Evolutionary conservation across 2,888 invertebrate genomes (phyloP).

Genomic region (Cephus pulcher): DNA sequence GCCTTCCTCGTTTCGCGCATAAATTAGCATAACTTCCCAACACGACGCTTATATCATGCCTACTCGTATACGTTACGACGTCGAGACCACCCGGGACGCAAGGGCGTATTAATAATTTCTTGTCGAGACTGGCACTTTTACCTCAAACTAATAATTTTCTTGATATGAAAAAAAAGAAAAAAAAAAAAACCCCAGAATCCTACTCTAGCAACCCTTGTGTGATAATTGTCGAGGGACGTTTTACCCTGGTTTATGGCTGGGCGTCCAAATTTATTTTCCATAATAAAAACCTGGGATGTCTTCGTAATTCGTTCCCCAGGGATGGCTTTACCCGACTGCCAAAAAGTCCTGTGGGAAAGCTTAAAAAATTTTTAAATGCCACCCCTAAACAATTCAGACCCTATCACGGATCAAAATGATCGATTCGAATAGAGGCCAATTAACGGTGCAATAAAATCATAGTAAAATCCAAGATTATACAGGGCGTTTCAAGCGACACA

Average conservation of each 20-base stretch:
- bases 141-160: background rate
- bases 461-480: background rate
- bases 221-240: background rate
- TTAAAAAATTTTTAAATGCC: background rate
- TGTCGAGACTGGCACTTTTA: background rate
- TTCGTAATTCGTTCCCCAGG: background rate
- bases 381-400: background rate
- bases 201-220: background rate
- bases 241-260: background rate
- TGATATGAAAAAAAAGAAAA: background rate
- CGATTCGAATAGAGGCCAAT: background rate
- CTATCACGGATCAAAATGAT: background rate
- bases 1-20: slow-evolving; percentile 41
- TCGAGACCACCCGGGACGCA: background rate
- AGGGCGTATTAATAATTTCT: background rate
- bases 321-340: background rate
- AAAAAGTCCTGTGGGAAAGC: background rate
- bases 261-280: background rate
- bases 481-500: background rate
- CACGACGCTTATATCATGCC: slow-evolving; percentile 4
- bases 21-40: slow-evolving; percentile 50
- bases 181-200: background rate
- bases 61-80: background rate
- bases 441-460: background rate
- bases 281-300: background rate